phyloP scores from a whole-genome alignment of 2,113 vertebrate species.

The Pithys albifrons region DNA sequence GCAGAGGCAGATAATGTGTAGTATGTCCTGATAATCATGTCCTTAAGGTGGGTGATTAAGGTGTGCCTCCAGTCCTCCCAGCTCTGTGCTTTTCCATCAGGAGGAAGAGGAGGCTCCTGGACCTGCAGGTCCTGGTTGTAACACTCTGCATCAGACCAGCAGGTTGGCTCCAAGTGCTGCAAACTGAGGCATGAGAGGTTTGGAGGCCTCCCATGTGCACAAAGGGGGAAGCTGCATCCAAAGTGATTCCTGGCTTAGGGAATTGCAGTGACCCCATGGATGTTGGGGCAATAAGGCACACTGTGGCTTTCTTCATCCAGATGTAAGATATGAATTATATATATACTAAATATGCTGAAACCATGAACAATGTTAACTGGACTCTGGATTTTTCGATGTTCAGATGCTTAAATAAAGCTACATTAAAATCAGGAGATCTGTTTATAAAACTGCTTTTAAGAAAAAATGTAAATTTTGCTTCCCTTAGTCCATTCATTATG shows the following conservation, averaged over 20 bases:
- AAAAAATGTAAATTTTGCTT: conserved; percentile 20
- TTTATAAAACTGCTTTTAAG: conserved; percentile 58
- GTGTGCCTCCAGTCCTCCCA: background rate
- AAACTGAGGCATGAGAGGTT: background rate
- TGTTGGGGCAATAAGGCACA: conserved; percentile 57
- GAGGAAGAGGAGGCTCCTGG: background rate
- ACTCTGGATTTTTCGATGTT: conserved; percentile 70
- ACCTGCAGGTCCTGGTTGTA: background rate
- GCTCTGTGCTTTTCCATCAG: background rate
- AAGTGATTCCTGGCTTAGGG: background rate
- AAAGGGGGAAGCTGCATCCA: background rate
- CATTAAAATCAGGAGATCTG: conserved; percentile 44
- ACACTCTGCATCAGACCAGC: background rate
- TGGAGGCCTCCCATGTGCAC: background rate
- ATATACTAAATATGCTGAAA: conserved; percentile 65
- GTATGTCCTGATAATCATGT: conserved; percentile 2
- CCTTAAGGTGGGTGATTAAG: background rate
- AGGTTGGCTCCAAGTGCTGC: background rate
- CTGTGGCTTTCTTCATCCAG: conserved; percentile 59
- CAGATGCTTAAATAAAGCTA: conserved; percentile 78
- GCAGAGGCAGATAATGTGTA: background rate
- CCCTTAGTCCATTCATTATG: background rate
- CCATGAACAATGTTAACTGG: conserved; percentile 66
- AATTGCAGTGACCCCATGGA: background rate
- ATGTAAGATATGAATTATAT: conserved; percentile 68